Evolutionary conservation across 1,140 invertebrate genomes (phyloP).

Genomic region (Bombus superbus): DNA sequence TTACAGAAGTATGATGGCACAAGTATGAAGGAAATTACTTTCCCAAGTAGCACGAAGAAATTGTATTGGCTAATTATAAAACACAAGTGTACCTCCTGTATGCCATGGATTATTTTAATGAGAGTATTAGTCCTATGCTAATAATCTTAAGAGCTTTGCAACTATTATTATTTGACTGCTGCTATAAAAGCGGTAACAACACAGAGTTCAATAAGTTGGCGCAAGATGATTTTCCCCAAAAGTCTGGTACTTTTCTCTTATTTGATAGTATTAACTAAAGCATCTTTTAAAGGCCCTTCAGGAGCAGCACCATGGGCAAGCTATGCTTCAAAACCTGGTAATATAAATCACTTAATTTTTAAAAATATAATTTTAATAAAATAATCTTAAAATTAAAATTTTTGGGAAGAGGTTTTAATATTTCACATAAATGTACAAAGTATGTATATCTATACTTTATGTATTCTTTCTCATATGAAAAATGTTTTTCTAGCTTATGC

Average conservation of each 20-base stretch:
- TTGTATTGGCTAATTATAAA: conserved; percentile 67
- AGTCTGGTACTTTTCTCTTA: conserved; percentile 50
- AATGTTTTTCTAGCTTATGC: conserved; percentile 63
- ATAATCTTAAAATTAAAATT: conserved; percentile 17
- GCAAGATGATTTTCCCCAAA: conserved; percentile 68
- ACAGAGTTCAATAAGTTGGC: conserved; percentile 35
- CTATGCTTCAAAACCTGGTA: conserved; percentile 68
- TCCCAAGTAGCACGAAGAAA: conserved; percentile 42
- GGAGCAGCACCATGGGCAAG: conserved; percentile 62
- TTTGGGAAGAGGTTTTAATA: neutral
- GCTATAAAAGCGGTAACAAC: conserved; percentile 67
- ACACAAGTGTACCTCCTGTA: conserved; percentile 69
- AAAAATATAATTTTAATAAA: conserved; percentile 23
- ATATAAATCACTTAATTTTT: conserved; percentile 51
- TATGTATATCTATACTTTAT: neutral
- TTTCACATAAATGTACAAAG: neutral
- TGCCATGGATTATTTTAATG: conserved; percentile 75
- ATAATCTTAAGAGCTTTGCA: conserved; percentile 66
- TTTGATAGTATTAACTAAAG: conserved; percentile 52
- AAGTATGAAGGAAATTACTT: conserved; percentile 55
- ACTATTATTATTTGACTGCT: conserved; percentile 61
- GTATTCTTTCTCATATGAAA: neutral
- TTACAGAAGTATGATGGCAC: neutral
- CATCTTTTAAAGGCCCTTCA: conserved; percentile 58
- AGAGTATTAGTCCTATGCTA: conserved; percentile 47